Percentiles rank a stretch among this genome's conserved stretches.
Evolutionary conservation across 2,113 vertebrate species (phyloP).

Genomic region (Pseudonaja textilis): DNA sequence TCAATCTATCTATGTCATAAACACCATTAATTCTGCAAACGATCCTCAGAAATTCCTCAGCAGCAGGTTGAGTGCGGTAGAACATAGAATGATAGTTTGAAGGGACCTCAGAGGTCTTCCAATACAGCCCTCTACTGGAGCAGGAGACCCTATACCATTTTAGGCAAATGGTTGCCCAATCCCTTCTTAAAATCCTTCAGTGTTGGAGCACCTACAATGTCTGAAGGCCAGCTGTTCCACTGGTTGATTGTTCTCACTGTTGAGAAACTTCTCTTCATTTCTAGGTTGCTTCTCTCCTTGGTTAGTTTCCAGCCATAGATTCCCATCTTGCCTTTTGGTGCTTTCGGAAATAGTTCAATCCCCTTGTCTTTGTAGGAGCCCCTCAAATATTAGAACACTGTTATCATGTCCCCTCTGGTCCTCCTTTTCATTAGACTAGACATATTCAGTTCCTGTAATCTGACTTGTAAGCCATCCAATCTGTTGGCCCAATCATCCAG

Average conservation of each 20-base stretch:
- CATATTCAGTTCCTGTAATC: neutral
- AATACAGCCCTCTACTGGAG: neutral
- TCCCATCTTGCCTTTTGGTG: too few relatives aligned
- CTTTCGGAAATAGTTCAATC: too few relatives aligned
- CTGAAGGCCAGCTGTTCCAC: too few relatives aligned
- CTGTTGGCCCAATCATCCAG: neutral
- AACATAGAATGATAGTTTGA: neutral
- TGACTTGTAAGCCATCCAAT: neutral
- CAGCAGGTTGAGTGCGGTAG: neutral
- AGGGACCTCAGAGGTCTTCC: neutral
- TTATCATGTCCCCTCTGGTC: neutral
- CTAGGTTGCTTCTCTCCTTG: too few relatives aligned
- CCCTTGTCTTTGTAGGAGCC: neutral
- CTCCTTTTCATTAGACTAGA: neutral
- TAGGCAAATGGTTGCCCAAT: too few relatives aligned
- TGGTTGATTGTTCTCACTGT: too few relatives aligned
- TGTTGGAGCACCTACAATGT: too few relatives aligned
- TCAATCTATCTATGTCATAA: neutral
- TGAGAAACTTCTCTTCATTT: too few relatives aligned
- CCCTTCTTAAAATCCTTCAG: too few relatives aligned
- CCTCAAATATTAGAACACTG: neutral
- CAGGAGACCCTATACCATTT: neutral
- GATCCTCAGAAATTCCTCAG: neutral
- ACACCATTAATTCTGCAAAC: neutral
- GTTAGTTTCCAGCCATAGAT: too few relatives aligned